Base-by-base conservation (phyloP, 1,140 invertebrate species). In the Eupeodes corollae region DNA sequence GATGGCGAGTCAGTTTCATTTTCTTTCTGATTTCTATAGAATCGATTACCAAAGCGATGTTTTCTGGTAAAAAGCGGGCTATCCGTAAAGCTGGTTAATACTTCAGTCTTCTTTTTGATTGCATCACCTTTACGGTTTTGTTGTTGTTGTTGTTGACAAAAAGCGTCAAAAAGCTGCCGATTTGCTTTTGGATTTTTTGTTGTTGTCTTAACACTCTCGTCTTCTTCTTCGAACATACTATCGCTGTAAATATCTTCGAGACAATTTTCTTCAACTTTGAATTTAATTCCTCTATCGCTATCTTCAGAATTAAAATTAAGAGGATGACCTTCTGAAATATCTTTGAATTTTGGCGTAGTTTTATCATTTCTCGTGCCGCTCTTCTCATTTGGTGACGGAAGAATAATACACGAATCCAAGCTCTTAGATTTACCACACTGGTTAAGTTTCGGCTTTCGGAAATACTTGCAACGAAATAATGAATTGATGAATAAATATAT, bases 341-440 rank as follows among this genome's bases (percentile, higher is more conserved):
- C 14, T 18, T 42, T 42, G 10, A 46, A 19, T 19, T 46, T 58
- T 44, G 65, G 57, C 37, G 56, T 61, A 46, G 52, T 46, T 50
- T 52, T 54, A 41, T 38, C 18, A 13, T 15, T 38, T 44, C 30
- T 34, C 10, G 21, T 9, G 26, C 47, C 18, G 40, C 33, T 30
- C 11, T 34, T 38, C 16, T 42, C 35, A 44, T 21, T 13, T 19
- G 38, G 15, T 13, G 21, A 14, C 47, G 26, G 57, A 57, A 67
- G 48, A 26, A 68, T 44, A 47, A 89, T 86, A 53, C 83, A 85
- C 0, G 85, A 89, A 63, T 91, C 88, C 11, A 90, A 69, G 59
- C 85, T 88, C 52, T 80, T 81, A 0, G 85, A 88, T 61, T 90
- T 90, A 0, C 86, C 86, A 53, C 82, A 85, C 48, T 82, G 81